Evolutionary conservation across 2,113 vertebrate species (phyloP).

Genomic region (Pterocles burchelli): DNA sequence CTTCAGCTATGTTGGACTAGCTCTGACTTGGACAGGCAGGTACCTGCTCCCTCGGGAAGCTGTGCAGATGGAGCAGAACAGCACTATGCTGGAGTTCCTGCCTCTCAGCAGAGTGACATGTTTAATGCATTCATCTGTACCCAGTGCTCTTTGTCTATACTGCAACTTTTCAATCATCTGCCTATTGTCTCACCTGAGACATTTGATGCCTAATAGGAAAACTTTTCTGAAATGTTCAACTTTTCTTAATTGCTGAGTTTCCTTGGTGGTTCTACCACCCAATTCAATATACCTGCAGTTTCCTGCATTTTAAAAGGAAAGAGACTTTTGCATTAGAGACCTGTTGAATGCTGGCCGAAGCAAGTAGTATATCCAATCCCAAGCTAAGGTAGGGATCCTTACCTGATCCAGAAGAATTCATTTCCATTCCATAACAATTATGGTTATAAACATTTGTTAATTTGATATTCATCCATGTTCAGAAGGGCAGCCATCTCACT

Average conservation of each 20-base stretch:
- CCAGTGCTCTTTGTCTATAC: not conserved
- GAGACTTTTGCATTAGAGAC: not conserved
- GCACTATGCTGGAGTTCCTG: not conserved
- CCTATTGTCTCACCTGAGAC: not conserved
- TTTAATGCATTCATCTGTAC: not conserved
- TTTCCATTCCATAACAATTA: not conserved
- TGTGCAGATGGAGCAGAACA: not conserved
- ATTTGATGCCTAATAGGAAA: not conserved
- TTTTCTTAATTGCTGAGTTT: not conserved
- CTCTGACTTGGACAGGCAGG: not conserved
- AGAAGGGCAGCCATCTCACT: not conserved
- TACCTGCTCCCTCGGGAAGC: not conserved
- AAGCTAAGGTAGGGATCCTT: not conserved
- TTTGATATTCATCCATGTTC: not conserved
- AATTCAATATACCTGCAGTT: not conserved
- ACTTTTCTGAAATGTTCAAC: not conserved
- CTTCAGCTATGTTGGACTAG: not conserved
- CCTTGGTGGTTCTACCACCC: not conserved
- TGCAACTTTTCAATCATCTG: not conserved
- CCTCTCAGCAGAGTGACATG: not conserved
- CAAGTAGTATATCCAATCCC: not conserved
- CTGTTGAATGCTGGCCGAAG: not conserved
- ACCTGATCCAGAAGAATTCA: not conserved
- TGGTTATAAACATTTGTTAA: not conserved
- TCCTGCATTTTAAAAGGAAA: not conserved